Conservation (phyloP, 1,140 invertebrate genomes). For the Rhyacophila brunnea region DNA sequence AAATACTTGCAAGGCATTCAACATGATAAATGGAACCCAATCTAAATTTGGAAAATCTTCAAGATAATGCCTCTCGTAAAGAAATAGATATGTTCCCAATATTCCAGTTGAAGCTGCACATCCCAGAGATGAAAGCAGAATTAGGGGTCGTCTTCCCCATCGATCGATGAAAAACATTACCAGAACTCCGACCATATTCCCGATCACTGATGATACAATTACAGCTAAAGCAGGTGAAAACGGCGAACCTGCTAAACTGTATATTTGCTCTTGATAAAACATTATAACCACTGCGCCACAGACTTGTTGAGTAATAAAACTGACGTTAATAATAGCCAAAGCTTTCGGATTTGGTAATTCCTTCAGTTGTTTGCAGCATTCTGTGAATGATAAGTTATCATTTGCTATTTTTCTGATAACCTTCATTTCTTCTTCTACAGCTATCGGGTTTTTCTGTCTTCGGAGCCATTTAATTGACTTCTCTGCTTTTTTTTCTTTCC, state of each 20-base stretch:
- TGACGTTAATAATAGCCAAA: conserved; percentile 27
- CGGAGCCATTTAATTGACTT: conserved; percentile 29
- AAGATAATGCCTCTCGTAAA: conserved; percentile 15
- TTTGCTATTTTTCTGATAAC: conserved; percentile 19
- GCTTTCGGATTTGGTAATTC: conserved; percentile 30
- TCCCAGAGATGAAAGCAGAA: conserved; percentile 24
- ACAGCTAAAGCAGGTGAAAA: conserved; percentile 24
- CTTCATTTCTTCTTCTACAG: conserved; percentile 29
- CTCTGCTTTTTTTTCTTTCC: conserved; percentile 25
- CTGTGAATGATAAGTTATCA: conserved; percentile 15
- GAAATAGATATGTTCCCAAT: conserved; percentile 28
- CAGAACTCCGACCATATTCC: conserved; percentile 20
- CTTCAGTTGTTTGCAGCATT: conserved; percentile 23
- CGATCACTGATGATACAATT: conserved; percentile 25
- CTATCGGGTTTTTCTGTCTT: conserved; percentile 24
- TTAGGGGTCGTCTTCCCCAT: conserved; percentile 31
- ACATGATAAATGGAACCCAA: conserved; percentile 20
- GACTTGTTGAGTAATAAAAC: conserved; percentile 20
- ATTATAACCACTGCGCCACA: conserved; percentile 30
- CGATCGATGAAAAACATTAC: conserved; percentile 30
- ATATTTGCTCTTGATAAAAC: conserved; percentile 34
- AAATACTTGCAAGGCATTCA: conserved; percentile 29
- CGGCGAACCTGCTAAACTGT: conserved; percentile 7
- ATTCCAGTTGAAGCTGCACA: conserved; percentile 24
- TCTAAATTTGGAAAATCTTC: conserved; percentile 17